Conservation (phyloP, 2,113 vertebrate species). For the Proteles cristata region DNA sequence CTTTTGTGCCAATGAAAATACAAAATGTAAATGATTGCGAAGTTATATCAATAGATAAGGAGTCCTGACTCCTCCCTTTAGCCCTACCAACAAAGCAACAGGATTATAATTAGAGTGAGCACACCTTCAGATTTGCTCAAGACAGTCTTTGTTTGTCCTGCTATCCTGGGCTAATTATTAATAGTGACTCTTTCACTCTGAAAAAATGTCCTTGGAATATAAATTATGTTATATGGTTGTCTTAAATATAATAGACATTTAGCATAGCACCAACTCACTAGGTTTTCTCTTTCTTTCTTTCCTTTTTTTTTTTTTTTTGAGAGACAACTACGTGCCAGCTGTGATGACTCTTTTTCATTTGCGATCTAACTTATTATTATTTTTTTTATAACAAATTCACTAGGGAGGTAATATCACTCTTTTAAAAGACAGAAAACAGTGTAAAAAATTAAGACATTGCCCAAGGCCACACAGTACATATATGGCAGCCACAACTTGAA, state of each 20-base stretch:
- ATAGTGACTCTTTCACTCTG: neutral
- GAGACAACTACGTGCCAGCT: neutral
- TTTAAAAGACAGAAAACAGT: slow-evolving; percentile 41
- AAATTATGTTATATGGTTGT: neutral
- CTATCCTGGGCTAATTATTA: neutral
- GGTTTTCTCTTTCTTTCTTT: neutral
- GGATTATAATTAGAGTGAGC: neutral
- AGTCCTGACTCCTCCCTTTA: neutral
- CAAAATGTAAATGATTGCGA: neutral
- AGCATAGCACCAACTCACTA: neutral
- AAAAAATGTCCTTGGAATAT: slow-evolving; percentile 29
- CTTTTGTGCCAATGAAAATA: neutral
- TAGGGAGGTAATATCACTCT: slow-evolving; percentile 31
- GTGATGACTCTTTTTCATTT: neutral
- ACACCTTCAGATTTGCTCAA: neutral
- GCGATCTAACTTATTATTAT: neutral
- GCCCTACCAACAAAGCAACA: neutral
- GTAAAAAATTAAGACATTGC: slow-evolving; percentile 30
- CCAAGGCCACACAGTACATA: neutral
- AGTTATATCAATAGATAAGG: slow-evolving; percentile 40
- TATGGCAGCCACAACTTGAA: neutral
- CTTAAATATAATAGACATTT: slow-evolving; percentile 13
- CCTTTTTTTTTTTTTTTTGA: neutral
- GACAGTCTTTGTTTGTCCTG: neutral
- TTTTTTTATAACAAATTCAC: neutral